Base-by-base conservation (phyloP, 2,113 vertebrate genomes). In the Piprites chloris region DNA sequence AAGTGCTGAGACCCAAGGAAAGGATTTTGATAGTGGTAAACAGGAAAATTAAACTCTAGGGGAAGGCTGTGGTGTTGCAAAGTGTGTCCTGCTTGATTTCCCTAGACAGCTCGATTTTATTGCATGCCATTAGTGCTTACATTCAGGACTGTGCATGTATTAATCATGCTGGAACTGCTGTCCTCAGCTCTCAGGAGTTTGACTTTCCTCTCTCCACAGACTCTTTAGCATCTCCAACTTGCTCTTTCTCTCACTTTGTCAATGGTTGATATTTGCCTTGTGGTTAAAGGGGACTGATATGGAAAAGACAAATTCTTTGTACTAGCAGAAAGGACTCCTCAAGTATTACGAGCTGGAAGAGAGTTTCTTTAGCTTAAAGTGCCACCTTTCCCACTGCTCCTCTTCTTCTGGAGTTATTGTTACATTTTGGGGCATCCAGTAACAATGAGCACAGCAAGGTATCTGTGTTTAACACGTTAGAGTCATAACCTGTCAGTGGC, bases 21-120 rank as follows among this genome's bases (percentile, higher is more conserved):
- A 75, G 22, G 20, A 55, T 65, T 90, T 75, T 75, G 61, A 59
- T 72, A 72, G 61, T 21, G 27, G 22, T 82, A 94, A 86, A 81
- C 44, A 86, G 0, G 37, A 75, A 91, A 86, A 90, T 93, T 80
- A 92, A 90, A 67, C 93, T 87, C 63, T 63, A 71, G 79, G 84
- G 82, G 63, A 88, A 86, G 67, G 47, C 41, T 72, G 65, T 28
- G 69, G n/a, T 46, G 39, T 61, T 96, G 68, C 79, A 77, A 52
- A 90, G 33, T 90, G 82, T 83, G 76, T 93, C 94, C 67, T 94
- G 39, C 82, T 93, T 96, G 87, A 94, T 97, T 96, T 96, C 93
- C 96, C 88, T 32, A 71, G 85, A 52, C 75, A 86, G 32, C 75
- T 92, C 52, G 61, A n/a, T 92, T 94, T 81, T 65, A 63, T 61